phyloP scores from a whole-genome alignment of 2,113 vertebrate species.

The Protomyctophum bolini region DNA sequence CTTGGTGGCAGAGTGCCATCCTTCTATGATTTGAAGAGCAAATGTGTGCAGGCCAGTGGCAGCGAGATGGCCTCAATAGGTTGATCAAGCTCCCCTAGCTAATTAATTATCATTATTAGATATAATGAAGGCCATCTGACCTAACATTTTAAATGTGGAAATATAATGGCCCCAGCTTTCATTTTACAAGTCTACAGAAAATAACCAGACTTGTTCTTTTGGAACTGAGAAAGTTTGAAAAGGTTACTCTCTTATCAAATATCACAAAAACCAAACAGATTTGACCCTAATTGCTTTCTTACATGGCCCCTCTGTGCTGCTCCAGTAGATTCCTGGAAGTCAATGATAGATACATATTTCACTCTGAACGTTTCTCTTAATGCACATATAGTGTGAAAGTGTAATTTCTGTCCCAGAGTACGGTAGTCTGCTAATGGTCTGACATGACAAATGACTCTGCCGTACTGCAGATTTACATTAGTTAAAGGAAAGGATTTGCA shows the following conservation, averaged over 20 bases:
- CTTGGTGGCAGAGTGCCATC: slow-evolving; percentile 61
- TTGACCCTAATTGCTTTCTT: slow-evolving; percentile 1
- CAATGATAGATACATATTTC: slow-evolving; percentile 35
- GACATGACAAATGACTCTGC: slow-evolving; percentile 45
- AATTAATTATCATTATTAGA: slow-evolving; percentile 6
- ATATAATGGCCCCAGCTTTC: not conserved
- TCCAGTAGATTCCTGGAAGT: not conserved
- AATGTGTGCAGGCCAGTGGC: slow-evolving; percentile 32
- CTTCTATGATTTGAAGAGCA: slow-evolving; percentile 50
- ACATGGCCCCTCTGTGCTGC: not conserved
- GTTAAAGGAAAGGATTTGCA: slow-evolving; percentile 43
- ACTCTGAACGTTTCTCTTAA: slow-evolving; percentile 33
- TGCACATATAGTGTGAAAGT: slow-evolving; percentile 17
- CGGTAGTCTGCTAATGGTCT: slow-evolving; percentile 36
- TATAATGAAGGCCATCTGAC: not conserved
- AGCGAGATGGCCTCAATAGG: slow-evolving; percentile 25
- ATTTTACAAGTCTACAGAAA: not conserved
- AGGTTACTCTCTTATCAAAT: not conserved
- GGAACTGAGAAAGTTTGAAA: not conserved
- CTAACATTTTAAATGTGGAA: not conserved
- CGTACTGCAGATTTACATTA: slow-evolving; percentile 44
- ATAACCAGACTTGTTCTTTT: not conserved
- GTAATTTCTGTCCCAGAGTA: slow-evolving; percentile 40
- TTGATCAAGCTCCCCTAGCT: slow-evolving; percentile 12
- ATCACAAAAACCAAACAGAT: not conserved